phyloP scores from a whole-genome alignment of 1,140 invertebrate species.

The Apolygus lucorum region DNA sequence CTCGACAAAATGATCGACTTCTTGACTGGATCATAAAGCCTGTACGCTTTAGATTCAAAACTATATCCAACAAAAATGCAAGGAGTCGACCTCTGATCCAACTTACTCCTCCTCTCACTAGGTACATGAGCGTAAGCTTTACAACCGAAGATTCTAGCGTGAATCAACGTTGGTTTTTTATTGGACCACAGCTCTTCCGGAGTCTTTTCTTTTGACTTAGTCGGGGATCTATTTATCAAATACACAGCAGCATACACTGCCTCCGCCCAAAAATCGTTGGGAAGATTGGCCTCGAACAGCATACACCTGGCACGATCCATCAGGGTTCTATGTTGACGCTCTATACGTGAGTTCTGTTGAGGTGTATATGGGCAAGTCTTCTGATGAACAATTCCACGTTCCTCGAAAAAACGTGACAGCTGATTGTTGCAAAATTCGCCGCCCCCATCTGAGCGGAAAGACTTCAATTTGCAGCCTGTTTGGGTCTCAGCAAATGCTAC shows the following conservation, averaged over 20 bases:
- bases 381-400: constrained; percentile 19
- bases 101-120: no score
- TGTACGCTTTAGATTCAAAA: no score
- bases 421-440: constrained; percentile 29
- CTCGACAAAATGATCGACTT: no score
- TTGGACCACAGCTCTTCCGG: constrained; percentile 38
- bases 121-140: no score
- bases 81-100: no score
- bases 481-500: no score
- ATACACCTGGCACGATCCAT: constrained; percentile 35
- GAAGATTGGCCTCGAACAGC: constrained; percentile 30
- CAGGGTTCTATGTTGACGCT: constrained; percentile 37
- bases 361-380: constrained; percentile 36
- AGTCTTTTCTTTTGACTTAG: constrained; percentile 28
- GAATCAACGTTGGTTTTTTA: constrained; percentile 37
- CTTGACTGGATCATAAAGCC: no score
- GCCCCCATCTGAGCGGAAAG: constrained; percentile 31
- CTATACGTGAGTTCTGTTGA: constrained; percentile 40
- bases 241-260: constrained; percentile 38
- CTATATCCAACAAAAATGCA: no score
- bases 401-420: constrained; percentile 9
- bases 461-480: constrained; percentile 32
- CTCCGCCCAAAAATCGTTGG: constrained; percentile 32
- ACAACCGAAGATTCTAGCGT: no score
- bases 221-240: constrained; percentile 38